Evolutionary conservation across 2,113 vertebrate species (phyloP), one percentile per base, ranked within the genome.

Genomic region (Scophthalmus maximus): DNA sequence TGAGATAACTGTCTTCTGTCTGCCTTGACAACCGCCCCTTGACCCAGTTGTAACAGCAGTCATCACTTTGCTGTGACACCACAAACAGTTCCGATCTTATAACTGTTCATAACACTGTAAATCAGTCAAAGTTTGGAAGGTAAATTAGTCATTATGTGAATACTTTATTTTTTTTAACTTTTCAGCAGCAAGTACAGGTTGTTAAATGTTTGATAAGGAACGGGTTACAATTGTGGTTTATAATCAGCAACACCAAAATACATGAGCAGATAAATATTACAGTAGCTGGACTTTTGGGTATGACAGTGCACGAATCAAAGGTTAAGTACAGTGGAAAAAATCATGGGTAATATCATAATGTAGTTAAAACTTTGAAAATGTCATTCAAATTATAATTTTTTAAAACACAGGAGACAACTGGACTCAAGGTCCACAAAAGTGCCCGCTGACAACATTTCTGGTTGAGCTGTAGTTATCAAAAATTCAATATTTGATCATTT

Each of bases 21-120:
- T 27, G 46, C 36, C 73, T 14, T 67, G 74, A 75, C 68, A 73
- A 83, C 82, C 64, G 58, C 38, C 49, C 42, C 11, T 32, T 55
- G 44, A 65, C 53, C 58, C 49, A 44, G 49, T 55, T 68, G 12
- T 64, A 29, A 68, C 36, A 22, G 26, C 3, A 52, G 32, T 63
- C 5, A 50, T 12, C 7, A 42, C n/a, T 64, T 56, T 40, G 27
- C 32, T 40, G 22, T 7, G 15, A 55, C 25, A 73, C 26, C 5
- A 29, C 17, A 65, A 46, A 61, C 55, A 44, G 47, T 9, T 70
- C 40, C 36, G 64, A 57, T 59, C 40, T 46, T 53, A 9, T 69
- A 30, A n/a, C 36, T 38, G 38, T 22, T 40, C 2, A 20, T 9
- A 2, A 27, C 14, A 32, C 25, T 18, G 7, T 44, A n/a, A 23